These are phyloP conservation scores for Lamellibrachia satsuma DNA, from an alignment of 2,888 invertebrate species.

Conservation along the genomic window DNA sequence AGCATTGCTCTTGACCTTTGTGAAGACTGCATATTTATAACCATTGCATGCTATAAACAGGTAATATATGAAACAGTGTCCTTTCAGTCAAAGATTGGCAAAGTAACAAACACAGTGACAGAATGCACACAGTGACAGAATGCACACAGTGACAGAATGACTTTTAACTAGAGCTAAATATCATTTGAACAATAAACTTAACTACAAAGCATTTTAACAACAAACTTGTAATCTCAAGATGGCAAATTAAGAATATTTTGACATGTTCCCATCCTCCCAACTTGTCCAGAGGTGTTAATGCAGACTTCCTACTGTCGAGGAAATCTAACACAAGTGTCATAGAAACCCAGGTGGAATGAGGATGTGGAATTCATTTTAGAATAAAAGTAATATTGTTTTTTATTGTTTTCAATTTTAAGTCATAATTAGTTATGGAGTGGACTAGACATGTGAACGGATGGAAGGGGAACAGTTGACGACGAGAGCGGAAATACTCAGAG, in stretches of 20 bases:
- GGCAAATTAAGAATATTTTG: neutral
- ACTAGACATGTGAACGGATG: too few species aligned
- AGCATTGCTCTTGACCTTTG: neutral
- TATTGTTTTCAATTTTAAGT: too few species aligned
- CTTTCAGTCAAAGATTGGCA: neutral
- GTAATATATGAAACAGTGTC: neutral
- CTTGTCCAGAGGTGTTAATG: neutral
- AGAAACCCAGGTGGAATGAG: neutral
- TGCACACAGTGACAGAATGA: neutral
- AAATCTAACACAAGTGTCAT: neutral
- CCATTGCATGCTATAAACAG: neutral
- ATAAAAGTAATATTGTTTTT: too few species aligned
- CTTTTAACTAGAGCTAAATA: neutral
- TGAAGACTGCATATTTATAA: neutral
- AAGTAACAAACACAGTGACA: neutral
- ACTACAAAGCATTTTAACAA: neutral
- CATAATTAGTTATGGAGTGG: too few species aligned
- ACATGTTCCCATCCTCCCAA: neutral
- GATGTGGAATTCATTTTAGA: too few species aligned
- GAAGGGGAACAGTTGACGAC: too few species aligned
- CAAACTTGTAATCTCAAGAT: neutral
- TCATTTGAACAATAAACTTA: neutral
- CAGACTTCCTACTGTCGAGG: neutral
- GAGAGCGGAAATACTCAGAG: too few species aligned
- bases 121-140: neutral